Evolutionary conservation across 2,888 invertebrate species (phyloP).

Genomic region (Alentia gelatinosa): DNA sequence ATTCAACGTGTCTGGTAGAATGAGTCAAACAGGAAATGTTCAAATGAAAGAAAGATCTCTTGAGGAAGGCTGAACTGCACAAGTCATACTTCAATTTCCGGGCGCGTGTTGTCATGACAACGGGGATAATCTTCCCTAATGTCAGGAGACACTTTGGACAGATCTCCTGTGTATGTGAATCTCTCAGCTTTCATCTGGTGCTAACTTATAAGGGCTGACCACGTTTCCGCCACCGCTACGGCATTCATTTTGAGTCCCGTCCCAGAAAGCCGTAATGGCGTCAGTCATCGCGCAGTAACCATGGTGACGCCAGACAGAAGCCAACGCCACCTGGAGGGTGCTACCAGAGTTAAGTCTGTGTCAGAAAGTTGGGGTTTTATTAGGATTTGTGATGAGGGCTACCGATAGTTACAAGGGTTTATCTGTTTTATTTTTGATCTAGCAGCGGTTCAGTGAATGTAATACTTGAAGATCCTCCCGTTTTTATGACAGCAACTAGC

Average conservation of each 20-base stretch:
- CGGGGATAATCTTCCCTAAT: background rate
- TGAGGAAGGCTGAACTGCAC: background rate
- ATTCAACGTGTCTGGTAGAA: no score
- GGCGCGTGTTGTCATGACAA: constrained; percentile 9
- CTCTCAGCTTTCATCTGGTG: background rate
- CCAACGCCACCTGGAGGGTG: background rate
- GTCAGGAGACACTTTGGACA: background rate
- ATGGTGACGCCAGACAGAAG: background rate
- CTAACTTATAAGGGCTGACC: background rate
- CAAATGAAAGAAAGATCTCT: background rate
- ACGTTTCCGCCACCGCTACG: background rate
- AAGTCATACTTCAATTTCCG: background rate
- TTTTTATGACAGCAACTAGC: no score
- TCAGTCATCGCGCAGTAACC: constrained; percentile 10
- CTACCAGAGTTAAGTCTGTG: background rate
- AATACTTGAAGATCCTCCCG: no score
- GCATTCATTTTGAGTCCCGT: background rate
- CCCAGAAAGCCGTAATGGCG: background rate
- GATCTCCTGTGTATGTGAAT: background rate
- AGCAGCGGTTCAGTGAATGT: no score
- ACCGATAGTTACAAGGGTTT: no score
- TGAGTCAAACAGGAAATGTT: no score
- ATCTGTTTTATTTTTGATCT: no score
- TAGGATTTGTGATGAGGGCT: no score
- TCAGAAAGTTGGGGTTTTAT: background rate